These are phyloP conservation scores for Cyclina sinensis DNA, from an alignment of 1,140 invertebrate species.

Conservation along the genomic window DNA sequence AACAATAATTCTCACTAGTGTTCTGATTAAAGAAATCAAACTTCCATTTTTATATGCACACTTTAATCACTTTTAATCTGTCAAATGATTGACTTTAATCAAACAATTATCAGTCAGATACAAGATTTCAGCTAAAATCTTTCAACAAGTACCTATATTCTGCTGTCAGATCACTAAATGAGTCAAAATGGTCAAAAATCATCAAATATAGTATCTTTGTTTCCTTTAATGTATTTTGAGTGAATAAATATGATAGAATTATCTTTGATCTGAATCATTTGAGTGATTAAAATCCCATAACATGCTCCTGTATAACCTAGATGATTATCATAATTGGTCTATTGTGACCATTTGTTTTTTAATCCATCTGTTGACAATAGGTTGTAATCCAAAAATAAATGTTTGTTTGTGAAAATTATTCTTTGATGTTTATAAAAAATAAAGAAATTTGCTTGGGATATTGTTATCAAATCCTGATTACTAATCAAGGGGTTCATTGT, in stretches of 20 bases:
- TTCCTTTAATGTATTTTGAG: slow-evolving; percentile 44
- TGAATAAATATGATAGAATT: slow-evolving; percentile 18
- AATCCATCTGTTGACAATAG: slow-evolving; percentile 34
- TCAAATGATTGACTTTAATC: slow-evolving; percentile 20
- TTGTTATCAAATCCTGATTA: slow-evolving; percentile 39
- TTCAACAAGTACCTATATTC: not conserved
- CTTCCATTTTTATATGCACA: not conserved
- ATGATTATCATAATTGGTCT: slow-evolving; percentile 32
- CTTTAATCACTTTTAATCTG: slow-evolving; percentile 14
- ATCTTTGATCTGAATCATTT: slow-evolving; percentile 34
- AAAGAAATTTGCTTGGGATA: not conserved
- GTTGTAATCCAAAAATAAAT: not conserved
- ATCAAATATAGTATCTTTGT: slow-evolving; percentile 9
- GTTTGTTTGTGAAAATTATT: slow-evolving; percentile 24
- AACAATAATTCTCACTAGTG: too few relatives aligned
- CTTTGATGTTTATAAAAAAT: slow-evolving; percentile 44
- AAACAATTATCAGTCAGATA: not conserved
- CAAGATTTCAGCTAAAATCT: slow-evolving; percentile 36
- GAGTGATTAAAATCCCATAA: slow-evolving; percentile 31
- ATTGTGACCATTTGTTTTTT: slow-evolving; percentile 16
- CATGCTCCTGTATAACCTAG: not conserved
- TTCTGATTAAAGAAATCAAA: not conserved
- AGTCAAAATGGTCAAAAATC: slow-evolving; percentile 8
- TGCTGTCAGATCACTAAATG: not conserved
- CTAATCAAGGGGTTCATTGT: slow-evolving; percentile 46